These are phyloP conservation scores for Zygogramma bicolorata DNA, from an alignment of 2,888 invertebrate genomes.

Conservation along the genomic window DNA sequence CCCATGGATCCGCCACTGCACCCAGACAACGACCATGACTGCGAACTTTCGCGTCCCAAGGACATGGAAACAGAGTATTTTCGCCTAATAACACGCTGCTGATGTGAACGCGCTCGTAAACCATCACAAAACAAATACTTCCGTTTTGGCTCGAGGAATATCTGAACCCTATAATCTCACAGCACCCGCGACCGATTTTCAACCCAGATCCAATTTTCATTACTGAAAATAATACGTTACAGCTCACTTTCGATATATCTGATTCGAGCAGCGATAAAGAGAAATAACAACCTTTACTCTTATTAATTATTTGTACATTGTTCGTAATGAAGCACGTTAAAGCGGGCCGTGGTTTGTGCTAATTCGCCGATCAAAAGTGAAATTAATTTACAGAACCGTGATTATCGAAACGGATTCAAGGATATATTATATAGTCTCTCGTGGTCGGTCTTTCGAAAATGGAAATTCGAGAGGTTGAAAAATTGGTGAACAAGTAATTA, in stretches of 20 bases:
- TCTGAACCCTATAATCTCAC: neutral
- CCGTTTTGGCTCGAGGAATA: neutral
- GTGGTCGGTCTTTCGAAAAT: neutral
- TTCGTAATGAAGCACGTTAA: neutral
- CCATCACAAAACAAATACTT: neutral
- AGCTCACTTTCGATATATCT: conserved; percentile 11
- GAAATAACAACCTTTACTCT: conserved; percentile 20
- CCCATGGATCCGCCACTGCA: too few relatives aligned
- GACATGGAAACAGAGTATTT: neutral
- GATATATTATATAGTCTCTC: neutral
- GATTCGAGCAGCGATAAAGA: conserved; percentile 13
- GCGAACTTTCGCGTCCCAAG: neutral
- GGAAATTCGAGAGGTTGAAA: neutral
- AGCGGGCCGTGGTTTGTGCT: neutral
- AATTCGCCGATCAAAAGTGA: conserved; percentile 5
- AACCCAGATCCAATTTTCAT: neutral
- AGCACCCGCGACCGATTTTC: neutral
- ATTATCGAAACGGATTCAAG: conserved; percentile 11
- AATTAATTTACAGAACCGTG: conserved; percentile 12
- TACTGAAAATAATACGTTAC: conserved; percentile 10
- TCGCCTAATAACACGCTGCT: neutral
- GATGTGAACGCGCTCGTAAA: neutral
- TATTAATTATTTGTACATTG: conserved; percentile 19
- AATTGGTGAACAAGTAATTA: too few relatives aligned
- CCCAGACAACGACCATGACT: too few relatives aligned